Evolutionary conservation across 2,113 vertebrate species (phyloP), one percentile per base, ranked within the genome.

Genomic region (Suricata suricatta): DNA sequence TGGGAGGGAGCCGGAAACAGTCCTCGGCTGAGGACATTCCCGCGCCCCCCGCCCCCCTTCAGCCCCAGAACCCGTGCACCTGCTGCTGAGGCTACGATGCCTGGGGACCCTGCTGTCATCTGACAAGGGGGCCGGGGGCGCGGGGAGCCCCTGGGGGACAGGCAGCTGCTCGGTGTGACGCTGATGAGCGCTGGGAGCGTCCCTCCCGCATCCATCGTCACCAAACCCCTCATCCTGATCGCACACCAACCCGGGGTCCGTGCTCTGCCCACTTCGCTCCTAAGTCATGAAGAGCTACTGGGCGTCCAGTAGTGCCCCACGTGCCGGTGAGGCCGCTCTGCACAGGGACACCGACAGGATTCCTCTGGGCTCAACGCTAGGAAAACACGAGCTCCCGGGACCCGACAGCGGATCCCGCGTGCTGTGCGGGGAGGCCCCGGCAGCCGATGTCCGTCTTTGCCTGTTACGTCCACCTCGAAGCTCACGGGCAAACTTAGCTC

Each of bases 281-380:
- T 27, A n/a, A 23, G 47, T 54, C 52, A 14, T 5, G 38, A 57
- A 57, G 41, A 27, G 1, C 13, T 1, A 6, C 1, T 7, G 50
- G 17, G n/a, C 3, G 2, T 86, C 69, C 38, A 6, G 1, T 6
- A 41, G 1, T 57, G 19, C 0, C 71, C 80, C 25, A 1, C 0
- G 60, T 35, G 80, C 66, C 38, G 6, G 35, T 3, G 27, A 81
- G 27, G 23, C 4, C 29, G 8, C 50, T 35, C 38, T 23, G 2
- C 0, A 33, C 1, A 29, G 17, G n/a, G 19, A 64, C 5, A 16
- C 19, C 14, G 25, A 60, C 63, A 31, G 31, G 47, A 71, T 27
- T 25, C 7, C 38, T 47, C 5, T 29, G 41, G 66, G 60, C 29
- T 54, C 4, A 16, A 33, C 1, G 3, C 5, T 5, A 31, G 88